phyloP scores from a whole-genome alignment of 2,113 vertebrate species.

The Crypturellus undulatus region DNA sequence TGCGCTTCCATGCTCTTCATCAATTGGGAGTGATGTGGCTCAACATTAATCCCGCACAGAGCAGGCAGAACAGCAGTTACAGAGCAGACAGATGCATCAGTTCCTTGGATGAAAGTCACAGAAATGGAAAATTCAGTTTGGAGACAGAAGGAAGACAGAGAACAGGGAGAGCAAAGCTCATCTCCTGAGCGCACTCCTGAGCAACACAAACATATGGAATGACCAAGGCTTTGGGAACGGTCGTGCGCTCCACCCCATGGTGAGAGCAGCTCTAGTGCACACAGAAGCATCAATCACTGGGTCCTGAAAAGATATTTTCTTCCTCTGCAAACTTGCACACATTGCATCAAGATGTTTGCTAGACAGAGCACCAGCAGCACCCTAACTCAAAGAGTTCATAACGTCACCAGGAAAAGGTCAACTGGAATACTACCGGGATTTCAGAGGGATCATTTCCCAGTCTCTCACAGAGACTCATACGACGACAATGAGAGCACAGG shows the following conservation, averaged over 20 bases:
- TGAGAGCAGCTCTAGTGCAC: neutral
- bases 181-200: neutral
- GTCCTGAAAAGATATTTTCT: neutral
- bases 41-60: neutral
- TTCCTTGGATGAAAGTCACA: neutral
- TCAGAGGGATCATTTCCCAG: neutral
- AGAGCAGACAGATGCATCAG: neutral
- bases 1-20: neutral
- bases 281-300: neutral
- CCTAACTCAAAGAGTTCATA: neutral
- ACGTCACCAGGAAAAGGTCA: neutral
- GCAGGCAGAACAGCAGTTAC: no score
- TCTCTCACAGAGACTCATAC: neutral
- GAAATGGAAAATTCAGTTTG: neutral
- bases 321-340: neutral
- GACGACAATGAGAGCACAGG: neutral
- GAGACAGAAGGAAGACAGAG: neutral
- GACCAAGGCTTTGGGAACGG: neutral
- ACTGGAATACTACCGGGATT: neutral
- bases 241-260: neutral
- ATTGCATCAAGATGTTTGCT: neutral
- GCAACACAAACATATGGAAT: neutral
- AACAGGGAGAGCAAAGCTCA: neutral
- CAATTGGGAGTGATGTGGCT: neutral
- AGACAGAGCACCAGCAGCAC: neutral